Evolutionary conservation across 2,797 vertebrate species (phyloP).

Genomic region (Sus cebifrons): DNA sequence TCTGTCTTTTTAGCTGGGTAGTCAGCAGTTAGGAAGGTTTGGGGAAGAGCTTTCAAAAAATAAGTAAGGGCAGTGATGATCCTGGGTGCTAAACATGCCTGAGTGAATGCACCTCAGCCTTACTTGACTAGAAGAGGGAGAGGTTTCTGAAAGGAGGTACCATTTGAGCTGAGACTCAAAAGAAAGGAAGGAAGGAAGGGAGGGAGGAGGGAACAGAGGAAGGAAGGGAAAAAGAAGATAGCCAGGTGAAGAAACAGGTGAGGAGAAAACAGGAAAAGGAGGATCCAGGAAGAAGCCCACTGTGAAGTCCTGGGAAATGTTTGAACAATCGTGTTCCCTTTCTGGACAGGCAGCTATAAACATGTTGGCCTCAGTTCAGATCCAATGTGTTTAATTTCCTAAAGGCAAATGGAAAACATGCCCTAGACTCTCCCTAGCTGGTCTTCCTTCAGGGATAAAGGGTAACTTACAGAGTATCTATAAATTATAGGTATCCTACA

Average conservation of each 20-base stretch:
- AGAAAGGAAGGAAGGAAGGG: background rate
- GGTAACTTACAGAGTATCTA: background rate
- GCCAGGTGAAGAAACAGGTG: background rate
- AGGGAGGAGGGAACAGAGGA: background rate
- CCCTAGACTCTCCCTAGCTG: constrained; percentile 15
- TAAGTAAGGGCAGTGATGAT: background rate
- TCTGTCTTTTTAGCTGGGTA: background rate
- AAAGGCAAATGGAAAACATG: constrained; percentile 27
- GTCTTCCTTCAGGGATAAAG: constrained; percentile 16
- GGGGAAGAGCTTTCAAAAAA: constrained; percentile 10
- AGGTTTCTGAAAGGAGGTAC: background rate
- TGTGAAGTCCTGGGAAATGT: background rate
- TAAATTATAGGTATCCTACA: background rate
- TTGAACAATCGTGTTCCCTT: background rate
- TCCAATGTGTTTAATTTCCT: background rate
- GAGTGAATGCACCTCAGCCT: background rate
- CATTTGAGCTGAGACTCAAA: background rate
- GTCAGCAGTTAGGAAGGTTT: background rate
- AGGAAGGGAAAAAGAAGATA: background rate
- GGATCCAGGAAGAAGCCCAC: background rate
- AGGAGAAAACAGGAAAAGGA: background rate
- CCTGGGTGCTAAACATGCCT: background rate
- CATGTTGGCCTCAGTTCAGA: background rate
- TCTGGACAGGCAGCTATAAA: background rate
- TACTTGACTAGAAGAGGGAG: background rate